Conservation (phyloP, 2,888 invertebrate genomes). For the Eristalinus aeneus region DNA sequence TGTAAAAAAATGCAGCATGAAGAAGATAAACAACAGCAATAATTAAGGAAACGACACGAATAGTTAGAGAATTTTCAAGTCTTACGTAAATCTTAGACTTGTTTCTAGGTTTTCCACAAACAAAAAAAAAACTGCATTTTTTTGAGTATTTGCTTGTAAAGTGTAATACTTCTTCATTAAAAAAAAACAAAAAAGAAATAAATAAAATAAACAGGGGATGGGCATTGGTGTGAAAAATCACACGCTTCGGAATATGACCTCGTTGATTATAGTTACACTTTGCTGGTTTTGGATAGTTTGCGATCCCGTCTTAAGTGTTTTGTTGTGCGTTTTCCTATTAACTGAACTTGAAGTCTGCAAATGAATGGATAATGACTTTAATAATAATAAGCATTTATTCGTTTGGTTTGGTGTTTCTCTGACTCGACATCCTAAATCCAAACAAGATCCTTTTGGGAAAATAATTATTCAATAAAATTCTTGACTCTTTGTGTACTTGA, state of each 20-base stretch:
- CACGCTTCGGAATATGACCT: conserved; percentile 10
- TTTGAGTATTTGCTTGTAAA: not conserved
- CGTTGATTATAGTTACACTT: not conserved
- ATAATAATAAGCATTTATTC: too few species aligned
- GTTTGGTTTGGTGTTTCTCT: too few species aligned
- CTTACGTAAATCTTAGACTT: conserved; percentile 52
- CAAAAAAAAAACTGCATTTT: not conserved
- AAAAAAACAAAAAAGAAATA: too few species aligned
- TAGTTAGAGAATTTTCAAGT: conserved; percentile 60
- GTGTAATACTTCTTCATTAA: not conserved
- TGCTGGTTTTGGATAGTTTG: not conserved
- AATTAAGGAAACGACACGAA: conserved; percentile 40
- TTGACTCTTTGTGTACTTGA: not conserved
- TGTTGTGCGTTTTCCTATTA: not conserved
- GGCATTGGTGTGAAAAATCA: conserved; percentile 23
- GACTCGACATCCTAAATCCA: too few species aligned
- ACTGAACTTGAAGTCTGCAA: not conserved
- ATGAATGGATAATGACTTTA: not conserved
- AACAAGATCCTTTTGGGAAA: too few species aligned
- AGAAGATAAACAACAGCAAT: conserved; percentile 47
- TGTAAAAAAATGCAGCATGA: conserved; percentile 44
- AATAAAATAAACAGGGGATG: too few species aligned
- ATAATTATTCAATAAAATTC: too few species aligned
- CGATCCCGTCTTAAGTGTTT: not conserved
- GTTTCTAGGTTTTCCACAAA: not conserved